Evolutionary conservation across 1,140 invertebrate species (phyloP).

Genomic region (Amyelois transitella): DNA sequence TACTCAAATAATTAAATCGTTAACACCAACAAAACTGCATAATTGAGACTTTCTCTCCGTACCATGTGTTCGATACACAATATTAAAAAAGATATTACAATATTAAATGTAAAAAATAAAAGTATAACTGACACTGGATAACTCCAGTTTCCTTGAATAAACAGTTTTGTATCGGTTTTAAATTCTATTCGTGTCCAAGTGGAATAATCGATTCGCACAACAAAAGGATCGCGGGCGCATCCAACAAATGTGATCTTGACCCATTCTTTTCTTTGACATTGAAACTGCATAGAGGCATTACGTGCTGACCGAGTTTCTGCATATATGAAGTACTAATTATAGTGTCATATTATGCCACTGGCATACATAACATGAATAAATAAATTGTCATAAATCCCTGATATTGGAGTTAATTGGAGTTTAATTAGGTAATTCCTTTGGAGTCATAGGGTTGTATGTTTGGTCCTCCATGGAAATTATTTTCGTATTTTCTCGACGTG

Average conservation of each 20-base stretch:
- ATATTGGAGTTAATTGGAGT: no score
- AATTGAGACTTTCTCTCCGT: no score
- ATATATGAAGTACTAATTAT: background rate
- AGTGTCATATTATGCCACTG: background rate
- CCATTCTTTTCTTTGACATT: slow-evolving; percentile 3
- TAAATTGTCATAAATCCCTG: no score
- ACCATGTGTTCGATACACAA: no score
- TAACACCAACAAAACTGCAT: no score
- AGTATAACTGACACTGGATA: no score
- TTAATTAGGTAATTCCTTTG: no score
- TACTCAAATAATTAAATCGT: no score
- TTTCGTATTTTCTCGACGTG: no score
- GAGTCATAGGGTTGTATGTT: no score
- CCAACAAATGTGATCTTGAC: slow-evolving; percentile 3
- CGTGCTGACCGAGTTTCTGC: background rate
- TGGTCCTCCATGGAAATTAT: no score
- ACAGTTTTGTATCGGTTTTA: background rate
- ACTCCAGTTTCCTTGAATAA: background rate
- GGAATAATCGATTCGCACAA: slow-evolving; percentile 2
- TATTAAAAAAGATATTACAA: background rate
- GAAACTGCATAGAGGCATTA: background rate
- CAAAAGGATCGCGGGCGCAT: background rate
- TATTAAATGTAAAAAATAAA: background rate
- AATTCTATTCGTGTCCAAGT: background rate
- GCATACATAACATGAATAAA: background rate